Evolutionary conservation across 1,140 invertebrate species (phyloP), one percentile per base, ranked within the genome.

Genomic region (Lepidostoma basale): DNA sequence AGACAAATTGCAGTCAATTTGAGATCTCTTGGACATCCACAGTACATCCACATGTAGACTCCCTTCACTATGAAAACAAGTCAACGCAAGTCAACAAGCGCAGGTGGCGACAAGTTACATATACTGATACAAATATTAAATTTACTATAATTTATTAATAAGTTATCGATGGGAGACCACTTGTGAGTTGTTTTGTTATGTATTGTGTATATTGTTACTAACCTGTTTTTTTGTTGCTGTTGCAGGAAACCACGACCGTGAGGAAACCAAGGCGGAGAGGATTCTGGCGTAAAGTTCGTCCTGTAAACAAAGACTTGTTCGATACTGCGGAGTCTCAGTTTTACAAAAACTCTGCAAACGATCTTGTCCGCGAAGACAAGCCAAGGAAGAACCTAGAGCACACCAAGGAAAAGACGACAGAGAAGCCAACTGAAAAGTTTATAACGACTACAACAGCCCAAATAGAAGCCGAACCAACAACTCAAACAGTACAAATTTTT

Each of bases 291-390:
- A 84, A 86, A 69, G 83, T 88, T 12, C 77, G 84, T 59, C 84
- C 85, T 3, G 76, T 84, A 1, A 74, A 75, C 30, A 76, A 77
- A 52, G 89, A 90, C 76, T 81, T 83, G 23, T 85, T 90, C 18
- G 88, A 90, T 74, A 85, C 84, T 14, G 88, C 89, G 1, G 89
- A 90, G 75, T 90, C 89, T 1, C 89, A 90, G 69, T 81, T 81
- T 73, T 83, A 82, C 70, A 64, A 76, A 4, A 78, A 78, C 66
- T 77, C 79, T 8, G 79, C 79, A 5, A 85, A 85, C 70, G 76
- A 77, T 23, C 75, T 85, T 3, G 78, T 69, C 3, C 62, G 39
- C 4, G 60, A 65, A 9, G 25, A 63, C 16, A 67, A 69, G 12
- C 69, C 56, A 58, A 20, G 20, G 3, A 59, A 54, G 14, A 63